Conservation (phyloP, 1,140 invertebrate genomes). For the Dendrolimus punctatus region DNA sequence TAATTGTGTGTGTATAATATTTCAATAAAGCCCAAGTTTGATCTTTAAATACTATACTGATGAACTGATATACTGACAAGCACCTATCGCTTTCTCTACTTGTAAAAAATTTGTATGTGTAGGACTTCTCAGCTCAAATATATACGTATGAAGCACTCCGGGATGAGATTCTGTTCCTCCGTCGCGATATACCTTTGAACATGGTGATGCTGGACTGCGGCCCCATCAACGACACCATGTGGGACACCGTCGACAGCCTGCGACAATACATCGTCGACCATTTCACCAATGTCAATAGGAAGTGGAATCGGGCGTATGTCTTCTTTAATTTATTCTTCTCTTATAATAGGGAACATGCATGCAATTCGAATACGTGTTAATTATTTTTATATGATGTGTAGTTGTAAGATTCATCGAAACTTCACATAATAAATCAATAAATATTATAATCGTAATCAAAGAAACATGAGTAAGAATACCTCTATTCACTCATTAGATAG, state of each 20-base stretch:
- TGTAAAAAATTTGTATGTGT: conserved; percentile 16
- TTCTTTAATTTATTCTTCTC: neutral
- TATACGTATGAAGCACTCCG: conserved; percentile 78
- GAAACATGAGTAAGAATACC: too few relatives aligned
- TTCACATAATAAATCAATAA: too few relatives aligned
- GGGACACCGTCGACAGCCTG: conserved; percentile 78
- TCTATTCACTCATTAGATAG: too few relatives aligned
- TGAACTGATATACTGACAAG: too few relatives aligned
- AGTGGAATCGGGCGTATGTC: conserved; percentile 81
- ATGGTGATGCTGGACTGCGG: conserved; percentile 83
- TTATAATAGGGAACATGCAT: too few relatives aligned
- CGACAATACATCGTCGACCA: conserved; percentile 81
- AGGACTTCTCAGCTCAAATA: conserved; percentile 80
- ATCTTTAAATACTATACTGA: too few relatives aligned
- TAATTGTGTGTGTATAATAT: too few relatives aligned
- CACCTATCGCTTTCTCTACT: too few relatives aligned
- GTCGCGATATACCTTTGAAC: conserved; percentile 82
- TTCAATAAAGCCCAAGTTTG: too few relatives aligned
- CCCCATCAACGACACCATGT: conserved; percentile 81
- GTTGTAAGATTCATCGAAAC: too few relatives aligned
- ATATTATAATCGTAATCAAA: too few relatives aligned
- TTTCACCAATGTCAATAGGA: conserved; percentile 83
- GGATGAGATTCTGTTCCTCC: conserved; percentile 78
- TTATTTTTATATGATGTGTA: neutral
- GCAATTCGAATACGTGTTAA: neutral